A percentile compares a stretch with the other conserved stretches of the same genome.
These are phyloP conservation scores for Plumapathes pennacea DNA, from an alignment of 92 coral and sea anemone genomes.

Conservation along the genomic window DNA sequence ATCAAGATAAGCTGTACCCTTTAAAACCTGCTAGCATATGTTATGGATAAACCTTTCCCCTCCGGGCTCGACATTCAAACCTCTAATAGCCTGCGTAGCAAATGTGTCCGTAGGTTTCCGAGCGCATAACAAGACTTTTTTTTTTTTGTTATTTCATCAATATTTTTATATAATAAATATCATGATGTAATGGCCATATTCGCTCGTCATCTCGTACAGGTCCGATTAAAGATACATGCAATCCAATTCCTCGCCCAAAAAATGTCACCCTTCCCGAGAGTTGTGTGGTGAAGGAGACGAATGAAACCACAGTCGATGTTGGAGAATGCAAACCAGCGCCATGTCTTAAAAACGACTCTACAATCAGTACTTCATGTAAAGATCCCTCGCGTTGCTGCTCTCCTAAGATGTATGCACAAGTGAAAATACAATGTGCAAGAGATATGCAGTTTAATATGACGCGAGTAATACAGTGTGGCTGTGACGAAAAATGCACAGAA, in stretches of 20 bases:
- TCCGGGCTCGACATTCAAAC: too few relatives aligned
- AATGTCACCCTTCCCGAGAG: conserved; percentile 10
- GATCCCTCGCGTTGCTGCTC: conserved; percentile 8
- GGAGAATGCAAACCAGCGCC: conserved; percentile 8
- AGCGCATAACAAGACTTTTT: too few relatives aligned
- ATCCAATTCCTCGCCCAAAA: not conserved
- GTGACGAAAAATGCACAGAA: conserved; percentile 1
- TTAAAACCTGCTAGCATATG: too few relatives aligned
- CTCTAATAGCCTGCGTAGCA: too few relatives aligned
- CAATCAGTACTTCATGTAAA: not conserved
- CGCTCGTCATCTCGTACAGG: too few relatives aligned
- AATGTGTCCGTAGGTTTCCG: too few relatives aligned
- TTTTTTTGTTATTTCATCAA: too few relatives aligned
- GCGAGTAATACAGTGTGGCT: conserved; percentile 7
- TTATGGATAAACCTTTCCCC: too few relatives aligned
- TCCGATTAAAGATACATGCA: not conserved
- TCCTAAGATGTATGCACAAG: not conserved
- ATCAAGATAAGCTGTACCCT: too few relatives aligned
- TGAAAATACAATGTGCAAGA: conserved; percentile 3
- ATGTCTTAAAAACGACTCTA: conserved; percentile 9
- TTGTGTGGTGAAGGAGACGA: conserved; percentile 5
- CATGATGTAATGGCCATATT: too few relatives aligned
- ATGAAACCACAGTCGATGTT: not conserved
- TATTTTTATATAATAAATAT: too few relatives aligned
- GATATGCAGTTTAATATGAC: not conserved